Conservation (phyloP, 1,140 invertebrate genomes). For the Ectropis grisescens region DNA sequence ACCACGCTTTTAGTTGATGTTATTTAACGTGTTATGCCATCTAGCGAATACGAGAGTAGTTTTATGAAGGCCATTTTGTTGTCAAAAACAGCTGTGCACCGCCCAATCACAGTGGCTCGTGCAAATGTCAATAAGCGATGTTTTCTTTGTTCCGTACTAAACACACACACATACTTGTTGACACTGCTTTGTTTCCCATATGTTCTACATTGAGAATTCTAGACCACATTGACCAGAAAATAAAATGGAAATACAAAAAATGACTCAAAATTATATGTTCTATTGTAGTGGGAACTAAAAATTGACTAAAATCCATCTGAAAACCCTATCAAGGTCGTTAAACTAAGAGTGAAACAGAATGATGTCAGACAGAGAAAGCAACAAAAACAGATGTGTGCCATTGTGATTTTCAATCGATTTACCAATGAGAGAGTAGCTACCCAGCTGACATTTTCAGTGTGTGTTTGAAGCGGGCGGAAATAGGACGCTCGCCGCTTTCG, state of each 20-base stretch:
- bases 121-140: constrained; percentile 39
- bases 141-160: constrained; percentile 15
- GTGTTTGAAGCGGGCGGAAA: constrained; percentile 25
- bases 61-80: constrained; percentile 13
- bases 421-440: constrained; percentile 44
- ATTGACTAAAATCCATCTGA: background rate
- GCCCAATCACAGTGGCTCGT: constrained; percentile 34
- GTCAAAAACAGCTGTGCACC: constrained; percentile 60
- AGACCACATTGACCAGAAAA: too few relatives aligned
- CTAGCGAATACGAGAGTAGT: constrained; percentile 21
- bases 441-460: constrained; percentile 63
- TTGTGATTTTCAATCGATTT: constrained; percentile 54
- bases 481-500: constrained; percentile 28
- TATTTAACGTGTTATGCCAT: constrained; percentile 25
- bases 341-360: constrained; percentile 26
- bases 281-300: too few relatives aligned
- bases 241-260: too few relatives aligned
- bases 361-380: constrained; percentile 22
- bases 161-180: constrained; percentile 35
- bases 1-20: too few relatives aligned
- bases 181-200: constrained; percentile 54
- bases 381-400: constrained; percentile 29
- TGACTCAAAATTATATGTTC: too few relatives aligned
- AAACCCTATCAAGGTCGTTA: constrained; percentile 30
- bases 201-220: constrained; percentile 29